phyloP scores from a whole-genome alignment of 2,888 invertebrate genomes.

The Caenorhabditis plicata region DNA sequence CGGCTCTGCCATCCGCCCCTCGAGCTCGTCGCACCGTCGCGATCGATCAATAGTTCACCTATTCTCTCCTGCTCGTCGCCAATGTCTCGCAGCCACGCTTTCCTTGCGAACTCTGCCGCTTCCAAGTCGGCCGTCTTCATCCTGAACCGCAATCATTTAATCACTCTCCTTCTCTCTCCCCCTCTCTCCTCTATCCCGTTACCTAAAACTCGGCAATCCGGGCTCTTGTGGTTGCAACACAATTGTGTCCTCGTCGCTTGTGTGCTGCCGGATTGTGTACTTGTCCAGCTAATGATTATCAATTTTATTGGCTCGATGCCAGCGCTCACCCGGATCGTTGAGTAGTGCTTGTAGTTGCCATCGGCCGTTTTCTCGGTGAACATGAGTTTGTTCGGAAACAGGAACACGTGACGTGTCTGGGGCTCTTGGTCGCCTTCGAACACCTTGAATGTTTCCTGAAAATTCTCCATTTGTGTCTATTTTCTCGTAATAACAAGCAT shows the following conservation, averaged over 20 bases:
- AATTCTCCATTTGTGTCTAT: background rate
- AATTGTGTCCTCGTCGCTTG: constrained; percentile 64
- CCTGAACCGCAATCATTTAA: constrained; percentile 15
- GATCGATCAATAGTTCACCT: too few relatives aligned
- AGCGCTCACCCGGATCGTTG: constrained; percentile 66
- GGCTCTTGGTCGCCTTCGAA: constrained; percentile 65
- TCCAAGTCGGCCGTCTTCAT: constrained; percentile 54
- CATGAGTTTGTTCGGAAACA: constrained; percentile 63
- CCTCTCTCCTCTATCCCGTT: background rate
- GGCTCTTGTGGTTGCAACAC: constrained; percentile 58
- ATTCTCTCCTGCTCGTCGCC: constrained; percentile 64
- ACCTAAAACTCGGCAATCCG: constrained; percentile 54
- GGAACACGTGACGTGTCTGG: constrained; percentile 66
- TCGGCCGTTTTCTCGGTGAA: constrained; percentile 48
- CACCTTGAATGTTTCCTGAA: constrained; percentile 66
- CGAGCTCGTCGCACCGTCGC: constrained; percentile 7
- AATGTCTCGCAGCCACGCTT: constrained; percentile 68
- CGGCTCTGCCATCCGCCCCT: background rate
- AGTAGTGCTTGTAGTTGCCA: constrained; percentile 63
- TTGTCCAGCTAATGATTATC: too few relatives aligned
- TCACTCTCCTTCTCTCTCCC: constrained; percentile 43
- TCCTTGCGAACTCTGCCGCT: constrained; percentile 57
- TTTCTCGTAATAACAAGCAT: too few relatives aligned
- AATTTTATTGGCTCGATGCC: too few relatives aligned
- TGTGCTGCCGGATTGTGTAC: constrained; percentile 65